Conservation (phyloP, 2,113 vertebrate genomes). For the Mobula hypostoma region DNA sequence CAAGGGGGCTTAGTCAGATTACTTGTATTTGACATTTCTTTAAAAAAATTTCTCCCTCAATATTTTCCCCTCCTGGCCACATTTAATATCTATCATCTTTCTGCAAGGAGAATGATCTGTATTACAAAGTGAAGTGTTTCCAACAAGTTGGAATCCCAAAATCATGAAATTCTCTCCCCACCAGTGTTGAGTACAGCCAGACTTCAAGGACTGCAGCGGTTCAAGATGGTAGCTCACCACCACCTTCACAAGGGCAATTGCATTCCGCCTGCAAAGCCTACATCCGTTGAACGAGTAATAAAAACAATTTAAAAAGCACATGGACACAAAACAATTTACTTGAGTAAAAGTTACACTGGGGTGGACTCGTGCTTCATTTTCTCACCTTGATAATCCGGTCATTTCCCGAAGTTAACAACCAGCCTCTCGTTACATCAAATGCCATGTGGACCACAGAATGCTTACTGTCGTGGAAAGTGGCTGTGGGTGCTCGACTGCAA, state of each 20-base stretch:
- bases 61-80: neutral
- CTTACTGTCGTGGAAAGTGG: constrained; percentile 93
- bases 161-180: too few relatives aligned
- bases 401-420: constrained; percentile 83
- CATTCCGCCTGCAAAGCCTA: too few relatives aligned
- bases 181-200: too few relatives aligned
- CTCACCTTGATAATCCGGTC: constrained; percentile 92
- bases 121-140: neutral
- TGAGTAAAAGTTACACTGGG: neutral
- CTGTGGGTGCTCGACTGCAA: constrained; percentile 81
- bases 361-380: neutral
- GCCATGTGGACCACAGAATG: constrained; percentile 85
- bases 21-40: too few relatives aligned
- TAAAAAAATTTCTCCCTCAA: too few relatives aligned
- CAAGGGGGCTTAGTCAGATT: neutral
- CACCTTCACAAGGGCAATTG: too few relatives aligned
- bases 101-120: neutral
- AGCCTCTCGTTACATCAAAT: constrained; percentile 85
- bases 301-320: too few relatives aligned
- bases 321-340: neutral
- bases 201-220: too few relatives aligned
- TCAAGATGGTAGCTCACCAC: too few relatives aligned
- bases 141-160: too few relatives aligned
- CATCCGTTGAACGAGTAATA: too few relatives aligned
- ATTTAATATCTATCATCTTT: neutral